phyloP scores from a whole-genome alignment of 2,113 vertebrate genomes.

The Capreolus pygargus region DNA sequence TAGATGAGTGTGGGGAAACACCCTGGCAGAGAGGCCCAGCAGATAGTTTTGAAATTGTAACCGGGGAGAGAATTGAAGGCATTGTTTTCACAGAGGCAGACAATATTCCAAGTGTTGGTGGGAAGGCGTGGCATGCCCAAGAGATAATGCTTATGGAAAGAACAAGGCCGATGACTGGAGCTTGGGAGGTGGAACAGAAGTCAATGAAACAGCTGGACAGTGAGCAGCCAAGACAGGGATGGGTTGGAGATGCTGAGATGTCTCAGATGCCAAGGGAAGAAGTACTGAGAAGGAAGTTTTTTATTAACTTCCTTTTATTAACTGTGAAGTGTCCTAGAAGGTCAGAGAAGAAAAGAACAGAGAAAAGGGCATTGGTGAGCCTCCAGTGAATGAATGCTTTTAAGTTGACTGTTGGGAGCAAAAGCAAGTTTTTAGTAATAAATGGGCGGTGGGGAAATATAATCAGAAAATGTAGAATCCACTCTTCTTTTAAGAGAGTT shows the following conservation, averaged over 20 bases:
- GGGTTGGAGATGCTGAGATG: not conserved
- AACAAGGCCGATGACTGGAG: not conserved
- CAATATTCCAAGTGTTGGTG: not conserved
- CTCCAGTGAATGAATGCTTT: not conserved
- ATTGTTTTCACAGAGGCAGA: not conserved
- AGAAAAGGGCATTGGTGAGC: not conserved
- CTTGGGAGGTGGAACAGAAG: not conserved
- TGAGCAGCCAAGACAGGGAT: not conserved
- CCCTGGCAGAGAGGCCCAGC: not conserved
- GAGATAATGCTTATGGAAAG: not conserved
- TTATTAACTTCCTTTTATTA: not conserved
- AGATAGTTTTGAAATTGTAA: not conserved
- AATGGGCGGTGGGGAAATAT: not conserved
- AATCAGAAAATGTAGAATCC: not conserved
- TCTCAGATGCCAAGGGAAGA: not conserved
- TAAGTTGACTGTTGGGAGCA: not conserved
- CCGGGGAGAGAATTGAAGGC: not conserved
- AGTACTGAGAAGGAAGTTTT: not conserved
- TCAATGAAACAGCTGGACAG: not conserved
- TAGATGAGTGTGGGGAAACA: not conserved
- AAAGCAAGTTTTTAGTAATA: conserved; percentile 20
- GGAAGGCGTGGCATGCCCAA: not conserved
- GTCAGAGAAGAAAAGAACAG: not conserved
- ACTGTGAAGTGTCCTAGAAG: not conserved
- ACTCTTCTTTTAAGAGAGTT: not conserved